Conservation (phyloP, 2,797 vertebrate genomes). For the Prionace glauca region DNA sequence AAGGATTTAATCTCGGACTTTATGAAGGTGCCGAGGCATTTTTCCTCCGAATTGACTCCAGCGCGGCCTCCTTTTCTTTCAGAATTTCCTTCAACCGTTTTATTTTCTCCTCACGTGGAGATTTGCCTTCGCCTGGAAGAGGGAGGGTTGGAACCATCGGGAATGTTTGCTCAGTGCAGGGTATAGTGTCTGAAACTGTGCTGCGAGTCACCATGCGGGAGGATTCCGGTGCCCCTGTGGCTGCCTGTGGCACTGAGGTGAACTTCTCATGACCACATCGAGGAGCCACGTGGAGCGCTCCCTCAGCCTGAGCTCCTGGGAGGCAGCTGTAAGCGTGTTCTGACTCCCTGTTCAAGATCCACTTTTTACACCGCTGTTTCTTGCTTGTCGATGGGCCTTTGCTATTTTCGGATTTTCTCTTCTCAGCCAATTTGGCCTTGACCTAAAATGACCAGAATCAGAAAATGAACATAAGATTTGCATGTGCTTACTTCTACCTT, state of each 20-base stretch:
- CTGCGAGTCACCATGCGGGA: not conserved
- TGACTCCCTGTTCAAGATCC: not conserved
- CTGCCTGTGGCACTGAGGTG: not conserved
- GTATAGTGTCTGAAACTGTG: not conserved
- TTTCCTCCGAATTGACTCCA: slow-evolving; percentile 54
- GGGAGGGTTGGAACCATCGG: slow-evolving; percentile 25
- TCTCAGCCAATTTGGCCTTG: not conserved
- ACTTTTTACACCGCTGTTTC: not conserved
- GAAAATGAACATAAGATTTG: not conserved
- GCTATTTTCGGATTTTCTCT: not conserved
- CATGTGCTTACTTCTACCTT: not conserved
- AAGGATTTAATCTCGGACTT: not conserved
- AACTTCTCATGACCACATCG: no score
- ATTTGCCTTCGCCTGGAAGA: slow-evolving; percentile 59
- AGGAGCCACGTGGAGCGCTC: no score
- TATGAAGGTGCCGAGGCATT: slow-evolving; percentile 42
- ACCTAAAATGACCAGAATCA: slow-evolving; percentile 16
- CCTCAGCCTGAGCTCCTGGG: not conserved
- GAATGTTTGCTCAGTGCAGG: no score
- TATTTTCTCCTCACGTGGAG: slow-evolving; percentile 62
- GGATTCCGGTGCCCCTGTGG: not conserved
- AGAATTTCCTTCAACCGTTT: slow-evolving; percentile 59
- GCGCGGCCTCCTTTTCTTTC: slow-evolving; percentile 55
- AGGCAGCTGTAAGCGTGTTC: not conserved
- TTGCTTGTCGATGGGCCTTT: not conserved